Evolutionary conservation across 1,140 invertebrate species (phyloP), one percentile per base, ranked within the genome.

Genomic region (Apis laboriosa): DNA sequence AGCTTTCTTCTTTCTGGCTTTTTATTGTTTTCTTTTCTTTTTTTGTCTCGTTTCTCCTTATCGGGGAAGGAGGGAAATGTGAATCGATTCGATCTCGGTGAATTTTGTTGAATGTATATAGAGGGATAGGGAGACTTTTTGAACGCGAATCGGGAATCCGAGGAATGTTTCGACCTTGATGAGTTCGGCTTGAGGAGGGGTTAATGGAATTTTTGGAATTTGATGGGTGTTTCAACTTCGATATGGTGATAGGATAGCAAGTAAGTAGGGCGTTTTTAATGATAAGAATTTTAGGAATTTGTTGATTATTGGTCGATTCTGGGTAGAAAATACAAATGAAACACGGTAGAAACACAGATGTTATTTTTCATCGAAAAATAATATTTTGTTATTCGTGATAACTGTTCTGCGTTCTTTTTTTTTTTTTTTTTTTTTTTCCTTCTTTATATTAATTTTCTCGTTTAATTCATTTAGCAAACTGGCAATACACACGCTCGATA

Each of bases 381-480:
- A 70, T 55, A 11, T 53, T 71, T 71, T n/a, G n/a, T 9, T 71
- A 71, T 71, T 71, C 24, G n/a, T 51, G n/a, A 19, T 55, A 71
- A 51, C 49, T 2, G 68, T 15, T 1, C n/a, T 3, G 1, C 9
- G 55, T 56, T 43, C 34, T 55, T 55, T 56, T 56, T 56, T 71
- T 71, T 71, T 71, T 2, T 34, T 34, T 56, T 43, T 5, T 55
- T 55, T 17, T 56, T 56, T 71, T 71, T 43, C 34, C 34, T 43
- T 43, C 34, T 43, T 43, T 43, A 43, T 71, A 71, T 71, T 71
- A 24, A 53, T 71, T 71, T 43, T n/a, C 43, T 24, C 68, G 68
- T 71, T 53, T n/a, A 71, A 71, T 71, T 71, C 55, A 71, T 71
- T 71, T 55, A 55, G 49, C 49, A 51, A 43, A 53, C 68, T 51